These are phyloP conservation scores for Amphiprion clarkii DNA, from an alignment of 2,797 vertebrate species.

Conservation along the genomic window DNA sequence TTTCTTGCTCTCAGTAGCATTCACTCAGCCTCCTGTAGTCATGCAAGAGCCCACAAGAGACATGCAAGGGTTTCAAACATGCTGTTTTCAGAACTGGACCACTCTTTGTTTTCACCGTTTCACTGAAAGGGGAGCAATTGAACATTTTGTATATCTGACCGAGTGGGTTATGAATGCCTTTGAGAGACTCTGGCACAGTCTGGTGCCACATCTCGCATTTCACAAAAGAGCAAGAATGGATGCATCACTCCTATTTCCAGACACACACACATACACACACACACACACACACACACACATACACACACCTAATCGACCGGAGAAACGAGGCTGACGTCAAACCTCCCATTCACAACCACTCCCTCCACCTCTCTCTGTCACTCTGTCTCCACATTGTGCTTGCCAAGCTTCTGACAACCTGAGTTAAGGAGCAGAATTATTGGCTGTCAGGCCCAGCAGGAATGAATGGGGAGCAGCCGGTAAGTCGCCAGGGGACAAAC, in stretches of 20 bases:
- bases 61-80: slow-evolving; percentile 2
- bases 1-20: neutral
- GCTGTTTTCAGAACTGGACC: slow-evolving; percentile 22
- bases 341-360: slow-evolving; percentile 69
- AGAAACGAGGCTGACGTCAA: slow-evolving; percentile 77
- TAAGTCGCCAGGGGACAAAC: slow-evolving; percentile 55
- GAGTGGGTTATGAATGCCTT: slow-evolving; percentile 32
- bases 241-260: slow-evolving; percentile 49
- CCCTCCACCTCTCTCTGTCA: slow-evolving; percentile 21
- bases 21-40: neutral
- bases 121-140: slow-evolving; percentile 38
- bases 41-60: slow-evolving; percentile 13
- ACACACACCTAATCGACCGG: slow-evolving; percentile 63
- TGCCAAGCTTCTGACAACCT: slow-evolving; percentile 69
- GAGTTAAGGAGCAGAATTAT: slow-evolving; percentile 65
- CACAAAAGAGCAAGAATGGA: slow-evolving; percentile 60
- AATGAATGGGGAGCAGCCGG: slow-evolving; percentile 64
- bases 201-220: slow-evolving; percentile 57
- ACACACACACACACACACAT: slow-evolving; percentile 41
- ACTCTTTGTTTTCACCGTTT: slow-evolving; percentile 45
- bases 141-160: slow-evolving; percentile 26
- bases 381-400: slow-evolving; percentile 38
- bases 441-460: slow-evolving; percentile 51
- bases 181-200: slow-evolving; percentile 24
- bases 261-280: slow-evolving; percentile 39